Evolutionary conservation across 1,140 invertebrate species (phyloP).

Genomic region (Cotesia typhae): DNA sequence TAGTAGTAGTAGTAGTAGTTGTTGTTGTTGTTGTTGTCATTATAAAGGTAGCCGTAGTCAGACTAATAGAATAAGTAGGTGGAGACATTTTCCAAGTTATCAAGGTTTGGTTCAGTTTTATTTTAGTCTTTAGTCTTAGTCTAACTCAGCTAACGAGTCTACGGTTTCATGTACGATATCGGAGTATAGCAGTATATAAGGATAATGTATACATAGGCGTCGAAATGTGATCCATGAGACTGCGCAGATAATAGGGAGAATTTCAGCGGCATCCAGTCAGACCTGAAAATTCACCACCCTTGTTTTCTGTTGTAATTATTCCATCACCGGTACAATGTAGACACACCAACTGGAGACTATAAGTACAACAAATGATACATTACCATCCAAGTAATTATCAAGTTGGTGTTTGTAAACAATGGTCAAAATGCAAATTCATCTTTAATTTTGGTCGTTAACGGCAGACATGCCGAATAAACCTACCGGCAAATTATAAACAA

Average conservation of each 20-base stretch:
- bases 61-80: not conserved
- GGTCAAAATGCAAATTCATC: constrained; percentile 62
- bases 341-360: not conserved
- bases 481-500: no score
- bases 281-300: constrained; percentile 14
- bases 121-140: constrained; percentile 30
- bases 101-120: not conserved
- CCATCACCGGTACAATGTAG: constrained; percentile 23
- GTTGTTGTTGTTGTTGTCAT: no score
- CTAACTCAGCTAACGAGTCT: constrained; percentile 28
- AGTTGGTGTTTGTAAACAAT: constrained; percentile 50
- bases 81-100: constrained; percentile 28
- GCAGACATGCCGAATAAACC: constrained; percentile 46
- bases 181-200: no score
- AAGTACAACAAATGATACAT: constrained; percentile 12
- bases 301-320: constrained; percentile 32
- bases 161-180: not conserved
- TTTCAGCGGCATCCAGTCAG: constrained; percentile 7
- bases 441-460: constrained; percentile 62
- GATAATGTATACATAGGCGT: not conserved
- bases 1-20: no score
- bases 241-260: constrained; percentile 9
- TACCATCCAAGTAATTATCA: constrained; percentile 51
- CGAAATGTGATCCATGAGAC: constrained; percentile 10
- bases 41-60: no score